Percentiles rank a stretch among this genome's conserved stretches.
Evolutionary conservation across 2,888 invertebrate genomes (phyloP).

Genomic region (Torymus tubicola): DNA sequence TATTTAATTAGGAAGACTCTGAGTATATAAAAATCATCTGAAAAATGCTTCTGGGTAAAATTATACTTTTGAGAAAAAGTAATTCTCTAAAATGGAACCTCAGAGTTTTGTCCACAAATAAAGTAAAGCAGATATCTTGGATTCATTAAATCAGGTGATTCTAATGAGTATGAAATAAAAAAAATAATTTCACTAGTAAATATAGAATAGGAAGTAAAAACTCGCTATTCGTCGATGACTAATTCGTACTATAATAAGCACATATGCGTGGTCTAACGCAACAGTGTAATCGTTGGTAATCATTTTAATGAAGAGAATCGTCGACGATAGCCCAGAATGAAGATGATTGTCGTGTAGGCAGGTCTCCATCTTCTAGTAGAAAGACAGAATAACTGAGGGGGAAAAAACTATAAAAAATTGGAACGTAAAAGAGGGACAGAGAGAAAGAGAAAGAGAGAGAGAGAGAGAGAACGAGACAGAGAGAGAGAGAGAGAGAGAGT

Average conservation of each 20-base stretch:
- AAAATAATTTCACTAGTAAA: background rate
- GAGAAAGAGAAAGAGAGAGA: too few species aligned
- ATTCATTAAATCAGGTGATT: too few species aligned
- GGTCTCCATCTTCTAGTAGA: conserved; percentile 60
- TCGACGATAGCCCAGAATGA: conserved; percentile 71
- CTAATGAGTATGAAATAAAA: background rate
- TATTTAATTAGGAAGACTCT: too few species aligned
- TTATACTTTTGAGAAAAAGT: too few species aligned
- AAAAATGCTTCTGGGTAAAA: too few species aligned
- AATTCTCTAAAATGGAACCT: too few species aligned
- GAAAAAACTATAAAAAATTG: too few species aligned
- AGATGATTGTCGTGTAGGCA: conserved; percentile 75
- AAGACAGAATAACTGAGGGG: too few species aligned
- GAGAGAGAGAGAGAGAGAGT: conserved; percentile 51
- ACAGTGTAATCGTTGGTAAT: conserved; percentile 74
- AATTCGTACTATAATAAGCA: conserved; percentile 50
- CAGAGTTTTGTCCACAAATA: too few species aligned
- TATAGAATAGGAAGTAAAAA: conserved; percentile 56
- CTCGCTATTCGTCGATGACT: conserved; percentile 46
- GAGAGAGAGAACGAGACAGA: background rate
- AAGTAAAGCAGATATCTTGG: too few species aligned
- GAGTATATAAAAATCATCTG: too few species aligned
- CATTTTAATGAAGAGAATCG: conserved; percentile 74
- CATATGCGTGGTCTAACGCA: conserved; percentile 70
- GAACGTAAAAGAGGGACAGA: too few species aligned